These are phyloP conservation scores for Luscinia megarhynchos DNA, from an alignment of 2,797 vertebrate genomes.

Conservation along the genomic window DNA sequence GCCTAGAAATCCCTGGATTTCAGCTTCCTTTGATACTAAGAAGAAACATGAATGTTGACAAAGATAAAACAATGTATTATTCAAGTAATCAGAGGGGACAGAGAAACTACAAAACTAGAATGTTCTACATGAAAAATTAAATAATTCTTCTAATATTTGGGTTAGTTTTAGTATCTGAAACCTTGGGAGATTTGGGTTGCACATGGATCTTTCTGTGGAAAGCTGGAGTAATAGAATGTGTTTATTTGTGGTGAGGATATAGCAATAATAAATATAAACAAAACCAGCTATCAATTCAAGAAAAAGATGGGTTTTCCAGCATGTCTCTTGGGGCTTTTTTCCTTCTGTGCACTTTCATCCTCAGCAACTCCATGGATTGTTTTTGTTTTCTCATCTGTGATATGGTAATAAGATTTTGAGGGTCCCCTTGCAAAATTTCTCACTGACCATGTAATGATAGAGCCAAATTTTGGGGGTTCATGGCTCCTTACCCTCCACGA, in stretches of 20 bases:
- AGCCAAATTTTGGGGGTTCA: background rate
- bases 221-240: background rate
- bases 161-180: background rate
- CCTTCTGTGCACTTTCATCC: background rate
- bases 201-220: background rate
- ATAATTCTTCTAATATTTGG: background rate
- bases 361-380: background rate
- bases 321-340: background rate
- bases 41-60: background rate
- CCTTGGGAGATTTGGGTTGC: background rate
- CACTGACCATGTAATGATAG: background rate
- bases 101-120: background rate
- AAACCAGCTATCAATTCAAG: background rate
- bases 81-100: background rate
- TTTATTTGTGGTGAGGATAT: background rate
- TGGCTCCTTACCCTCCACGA: background rate
- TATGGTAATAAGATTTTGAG: background rate
- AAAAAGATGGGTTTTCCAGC: background rate
- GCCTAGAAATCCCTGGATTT: background rate
- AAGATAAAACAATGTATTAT: background rate
- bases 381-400: background rate
- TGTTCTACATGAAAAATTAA: background rate
- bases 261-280: background rate
- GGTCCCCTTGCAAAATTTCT: background rate
- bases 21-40: background rate